Percentiles rank a stretch among this genome's conserved stretches.
Evolutionary conservation across 1,140 invertebrate genomes (phyloP).

Genomic region (Drosophila santomea): DNA sequence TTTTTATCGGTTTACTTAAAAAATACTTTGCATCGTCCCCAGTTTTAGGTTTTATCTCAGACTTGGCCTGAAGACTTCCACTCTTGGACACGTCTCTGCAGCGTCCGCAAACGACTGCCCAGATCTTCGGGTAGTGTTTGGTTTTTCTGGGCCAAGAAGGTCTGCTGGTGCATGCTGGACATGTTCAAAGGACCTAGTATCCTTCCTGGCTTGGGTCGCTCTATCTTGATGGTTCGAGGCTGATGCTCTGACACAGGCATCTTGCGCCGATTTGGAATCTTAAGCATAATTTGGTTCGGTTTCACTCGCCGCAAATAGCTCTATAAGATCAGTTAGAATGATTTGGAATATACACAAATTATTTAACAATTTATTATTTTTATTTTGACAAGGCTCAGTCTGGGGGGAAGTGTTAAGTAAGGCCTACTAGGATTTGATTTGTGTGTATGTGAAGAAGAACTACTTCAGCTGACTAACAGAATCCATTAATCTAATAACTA

Average conservation of each 20-base stretch:
- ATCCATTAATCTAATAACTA: too few relatives aligned
- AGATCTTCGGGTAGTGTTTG: constrained; percentile 8
- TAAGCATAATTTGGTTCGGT: constrained; percentile 8
- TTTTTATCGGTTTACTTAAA: too few relatives aligned
- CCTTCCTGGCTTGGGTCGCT: constrained; percentile 6
- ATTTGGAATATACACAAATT: background rate
- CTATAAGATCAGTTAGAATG: background rate
- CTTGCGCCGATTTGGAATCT: constrained; percentile 10
- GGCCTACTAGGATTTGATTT: background rate
- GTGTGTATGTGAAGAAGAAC: too few relatives aligned
- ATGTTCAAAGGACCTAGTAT: constrained; percentile 2
- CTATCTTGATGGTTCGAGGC: constrained; percentile 16
- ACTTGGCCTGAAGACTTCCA: constrained; percentile 4
- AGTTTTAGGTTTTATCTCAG: background rate
- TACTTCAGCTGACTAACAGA: too few relatives aligned
- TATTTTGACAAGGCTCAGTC: background rate
- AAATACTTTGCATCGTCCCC: too few relatives aligned
- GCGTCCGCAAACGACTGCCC: background rate
- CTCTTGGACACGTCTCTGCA: constrained; percentile 14
- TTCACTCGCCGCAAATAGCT: background rate
- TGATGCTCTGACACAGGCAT: constrained; percentile 1
- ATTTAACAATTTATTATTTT: background rate
- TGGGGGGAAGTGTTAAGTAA: background rate
- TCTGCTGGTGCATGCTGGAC: background rate
- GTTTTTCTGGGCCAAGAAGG: background rate